Evolutionary conservation across 1,140 invertebrate genomes (phyloP).

Genomic region (Mycetomoellerius zeteki): DNA sequence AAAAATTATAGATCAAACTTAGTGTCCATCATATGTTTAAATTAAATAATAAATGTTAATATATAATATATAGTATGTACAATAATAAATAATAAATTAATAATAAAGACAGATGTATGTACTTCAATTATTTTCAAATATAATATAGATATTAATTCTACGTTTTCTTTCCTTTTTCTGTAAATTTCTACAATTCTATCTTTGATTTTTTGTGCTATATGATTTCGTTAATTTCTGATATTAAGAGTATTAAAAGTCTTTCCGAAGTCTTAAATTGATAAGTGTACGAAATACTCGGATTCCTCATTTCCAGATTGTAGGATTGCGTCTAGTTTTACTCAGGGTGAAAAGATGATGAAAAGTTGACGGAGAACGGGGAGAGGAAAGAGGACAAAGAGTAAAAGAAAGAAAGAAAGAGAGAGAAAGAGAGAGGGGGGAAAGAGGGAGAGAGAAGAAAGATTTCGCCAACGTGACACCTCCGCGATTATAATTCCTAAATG

Average conservation of each 20-base stretch:
- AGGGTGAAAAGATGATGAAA: constrained; percentile 50
- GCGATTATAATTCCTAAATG: no score
- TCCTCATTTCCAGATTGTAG: neutral
- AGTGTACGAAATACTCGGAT: neutral
- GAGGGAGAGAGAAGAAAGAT: constrained; percentile 59
- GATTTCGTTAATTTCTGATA: neutral
- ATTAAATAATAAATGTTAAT: no score
- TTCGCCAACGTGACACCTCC: no score
- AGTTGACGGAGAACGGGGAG: neutral
- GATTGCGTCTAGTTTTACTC: constrained; percentile 30
- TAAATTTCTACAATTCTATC: neutral
- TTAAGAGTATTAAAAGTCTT: neutral
- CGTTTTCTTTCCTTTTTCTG: neutral
- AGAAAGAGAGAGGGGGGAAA: constrained; percentile 38
- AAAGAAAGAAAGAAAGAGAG: constrained; percentile 24
- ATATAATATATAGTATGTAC: no score
- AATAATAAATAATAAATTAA: neutral
- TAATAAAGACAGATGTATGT: neutral
- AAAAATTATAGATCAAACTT: neutral
- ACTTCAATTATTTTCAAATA: neutral
- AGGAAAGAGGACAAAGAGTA: constrained; percentile 19
- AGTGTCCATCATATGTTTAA: no score
- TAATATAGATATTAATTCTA: constrained; percentile 10
- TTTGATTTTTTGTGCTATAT: neutral
- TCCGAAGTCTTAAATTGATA: neutral